A percentile compares a stretch with the other conserved stretches of the same genome.
Evolutionary conservation across 1,140 invertebrate genomes (phyloP).

Genomic region (Heliconius eleuchia): DNA sequence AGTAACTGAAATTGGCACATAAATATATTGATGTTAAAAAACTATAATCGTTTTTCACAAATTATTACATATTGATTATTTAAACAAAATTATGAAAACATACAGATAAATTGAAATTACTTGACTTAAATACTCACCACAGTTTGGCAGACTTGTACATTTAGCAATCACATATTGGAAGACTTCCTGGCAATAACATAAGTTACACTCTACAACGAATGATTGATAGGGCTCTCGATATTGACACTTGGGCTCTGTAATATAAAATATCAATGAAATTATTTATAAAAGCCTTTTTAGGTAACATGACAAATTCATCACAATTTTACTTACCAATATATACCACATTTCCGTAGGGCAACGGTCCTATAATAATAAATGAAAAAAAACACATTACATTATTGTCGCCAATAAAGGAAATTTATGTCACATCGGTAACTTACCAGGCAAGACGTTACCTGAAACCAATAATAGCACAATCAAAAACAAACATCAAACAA

Average conservation of each 20-base stretch:
- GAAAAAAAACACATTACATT: conserved; percentile 29
- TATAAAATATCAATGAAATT: not conserved
- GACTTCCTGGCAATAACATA: conserved; percentile 46
- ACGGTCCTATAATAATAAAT: conserved; percentile 42
- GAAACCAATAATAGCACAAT: conserved; percentile 42
- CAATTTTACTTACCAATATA: conserved; percentile 47
- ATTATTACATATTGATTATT: no score
- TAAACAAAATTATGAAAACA: not conserved
- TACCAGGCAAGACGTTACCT: conserved; percentile 45
- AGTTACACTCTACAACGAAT: conserved; percentile 42
- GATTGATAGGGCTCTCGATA: conserved; percentile 40
- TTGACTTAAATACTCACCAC: conserved; percentile 26
- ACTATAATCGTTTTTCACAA: no score
- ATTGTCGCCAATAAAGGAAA: conserved; percentile 39
- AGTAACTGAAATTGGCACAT: not conserved
- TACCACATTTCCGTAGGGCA: conserved; percentile 34
- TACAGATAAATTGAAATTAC: not conserved
- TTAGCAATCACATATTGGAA: conserved; percentile 50
- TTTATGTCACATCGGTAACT: conserved; percentile 44
- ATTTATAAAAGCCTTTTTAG: not conserved
- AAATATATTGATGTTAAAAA: conserved; percentile 13
- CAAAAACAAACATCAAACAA: conserved; percentile 35
- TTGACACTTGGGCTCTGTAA: conserved; percentile 49
- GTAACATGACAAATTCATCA: not conserved
- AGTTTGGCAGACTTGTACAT: conserved; percentile 39